Evolutionary conservation across 2,888 invertebrate species (phyloP).

Genomic region (Atherix ibis): DNA sequence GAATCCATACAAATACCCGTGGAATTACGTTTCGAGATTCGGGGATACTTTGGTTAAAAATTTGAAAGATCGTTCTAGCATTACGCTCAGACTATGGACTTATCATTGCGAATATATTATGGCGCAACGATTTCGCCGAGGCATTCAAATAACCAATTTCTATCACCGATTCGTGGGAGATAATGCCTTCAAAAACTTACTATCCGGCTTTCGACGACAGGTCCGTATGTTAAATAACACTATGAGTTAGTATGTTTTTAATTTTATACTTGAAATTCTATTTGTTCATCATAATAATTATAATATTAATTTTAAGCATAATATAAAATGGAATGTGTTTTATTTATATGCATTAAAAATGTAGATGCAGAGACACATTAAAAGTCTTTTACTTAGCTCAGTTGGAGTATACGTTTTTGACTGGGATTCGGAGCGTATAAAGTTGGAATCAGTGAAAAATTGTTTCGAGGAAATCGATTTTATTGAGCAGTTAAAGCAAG

Average conservation of each 20-base stretch:
- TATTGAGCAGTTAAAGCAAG: slow-evolving; percentile 36
- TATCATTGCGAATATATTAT: slow-evolving; percentile 40
- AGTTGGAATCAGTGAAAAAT: slow-evolving; percentile 38
- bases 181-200: slow-evolving; percentile 37
- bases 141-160: slow-evolving; percentile 45
- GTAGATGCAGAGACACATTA: slow-evolving; percentile 32
- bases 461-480: slow-evolving; percentile 43
- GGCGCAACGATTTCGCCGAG: slow-evolving; percentile 43
- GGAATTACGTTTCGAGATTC: slow-evolving; percentile 3
- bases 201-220: slow-evolving; percentile 21
- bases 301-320: too few relatives aligned
- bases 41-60: slow-evolving; percentile 12
- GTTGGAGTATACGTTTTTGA: slow-evolving; percentile 39
- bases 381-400: slow-evolving; percentile 39
- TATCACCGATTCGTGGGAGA: slow-evolving; percentile 49
- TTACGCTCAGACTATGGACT: slow-evolving; percentile 37
- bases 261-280: too few relatives aligned
- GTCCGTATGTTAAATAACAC: slow-evolving; percentile 13
- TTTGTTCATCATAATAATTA: too few relatives aligned
- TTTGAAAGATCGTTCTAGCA: slow-evolving; percentile 34
- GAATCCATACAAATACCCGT: slow-evolving; percentile 5
- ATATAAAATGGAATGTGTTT: not conserved
- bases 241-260: slow-evolving; percentile 1
- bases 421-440: slow-evolving; percentile 45
- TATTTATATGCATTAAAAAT: too few relatives aligned